phyloP scores from a whole-genome alignment of 2,113 vertebrate genomes.

The Alligator sinensis region DNA sequence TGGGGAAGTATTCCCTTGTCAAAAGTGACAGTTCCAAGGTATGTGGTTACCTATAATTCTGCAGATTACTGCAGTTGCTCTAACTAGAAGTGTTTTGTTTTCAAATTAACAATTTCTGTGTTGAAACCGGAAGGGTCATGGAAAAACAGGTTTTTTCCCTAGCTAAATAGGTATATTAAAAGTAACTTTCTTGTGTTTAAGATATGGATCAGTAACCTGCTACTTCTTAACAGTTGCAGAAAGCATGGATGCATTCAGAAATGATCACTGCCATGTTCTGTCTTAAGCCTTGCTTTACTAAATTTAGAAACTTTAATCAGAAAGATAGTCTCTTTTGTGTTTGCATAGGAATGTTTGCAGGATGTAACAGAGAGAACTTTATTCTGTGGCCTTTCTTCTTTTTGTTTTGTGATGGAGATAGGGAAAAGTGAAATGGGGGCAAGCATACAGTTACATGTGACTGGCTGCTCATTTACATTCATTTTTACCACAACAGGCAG shows the following conservation, averaged over 20 bases:
- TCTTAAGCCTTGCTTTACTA: slow-evolving; percentile 1
- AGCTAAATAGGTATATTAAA: background rate
- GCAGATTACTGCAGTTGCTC: background rate
- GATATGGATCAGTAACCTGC: background rate
- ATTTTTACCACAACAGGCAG: background rate
- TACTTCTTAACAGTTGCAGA: slow-evolving; percentile 9
- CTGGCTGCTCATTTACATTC: background rate
- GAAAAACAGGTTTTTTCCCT: background rate
- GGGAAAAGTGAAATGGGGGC: background rate
- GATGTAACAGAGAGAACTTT: background rate
- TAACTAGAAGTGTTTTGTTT: background rate
- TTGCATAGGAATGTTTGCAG: background rate
- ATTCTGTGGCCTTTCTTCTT: background rate
- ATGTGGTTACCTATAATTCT: background rate
- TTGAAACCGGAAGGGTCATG: background rate
- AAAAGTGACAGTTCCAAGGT: background rate
- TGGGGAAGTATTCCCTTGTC: background rate
- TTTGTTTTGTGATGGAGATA: background rate
- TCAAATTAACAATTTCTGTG: slow-evolving; percentile 30
- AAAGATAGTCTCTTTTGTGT: slow-evolving; percentile 1
- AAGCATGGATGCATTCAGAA: background rate
- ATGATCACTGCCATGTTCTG: background rate
- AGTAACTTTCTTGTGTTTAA: slow-evolving; percentile 8
- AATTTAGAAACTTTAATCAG: slow-evolving; percentile 21
- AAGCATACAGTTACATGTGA: background rate